These are phyloP conservation scores for Kudoa iwatai DNA, from an alignment of 30 jellyfish, hydroid and myxozoan species.

Conservation along the genomic window DNA sequence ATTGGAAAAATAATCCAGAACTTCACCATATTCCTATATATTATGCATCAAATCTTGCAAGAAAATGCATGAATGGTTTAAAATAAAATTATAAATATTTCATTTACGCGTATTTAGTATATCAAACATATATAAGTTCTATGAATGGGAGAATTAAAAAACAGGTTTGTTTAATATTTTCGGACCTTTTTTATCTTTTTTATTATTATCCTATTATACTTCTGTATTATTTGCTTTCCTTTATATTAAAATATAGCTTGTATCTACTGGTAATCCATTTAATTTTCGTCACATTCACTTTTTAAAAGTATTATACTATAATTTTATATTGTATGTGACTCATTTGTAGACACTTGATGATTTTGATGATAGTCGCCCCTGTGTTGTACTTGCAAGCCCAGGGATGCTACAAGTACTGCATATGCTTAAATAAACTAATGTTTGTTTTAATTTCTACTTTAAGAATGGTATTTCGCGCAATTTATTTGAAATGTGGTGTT, in stretches of 20 bases:
- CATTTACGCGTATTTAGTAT: slow-evolving; percentile 7
- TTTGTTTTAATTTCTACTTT: slow-evolving; percentile 1
- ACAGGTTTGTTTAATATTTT: slow-evolving; percentile 7
- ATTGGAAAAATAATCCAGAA: slow-evolving; percentile 77
- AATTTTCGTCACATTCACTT: slow-evolving; percentile 64
- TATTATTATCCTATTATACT: not conserved
- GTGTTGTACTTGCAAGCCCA: slow-evolving; percentile 98
- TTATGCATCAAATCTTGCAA: slow-evolving; percentile 81
- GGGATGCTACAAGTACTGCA: slow-evolving; percentile 15
- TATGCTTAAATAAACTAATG: too few relatives aligned
- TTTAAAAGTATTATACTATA: slow-evolving; percentile 10
- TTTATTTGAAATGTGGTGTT: slow-evolving; percentile 90
- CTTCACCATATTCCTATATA: slow-evolving; percentile 46
- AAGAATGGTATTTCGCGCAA: slow-evolving; percentile 90
- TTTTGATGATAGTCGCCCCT: slow-evolving; percentile 91
- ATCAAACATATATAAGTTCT: slow-evolving; percentile 86
- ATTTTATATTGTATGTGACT: not conserved
- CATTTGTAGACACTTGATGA: slow-evolving; percentile 27
- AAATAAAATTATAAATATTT: too few relatives aligned
- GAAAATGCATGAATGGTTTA: slow-evolving; percentile 78
- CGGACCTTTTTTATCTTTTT: not conserved
- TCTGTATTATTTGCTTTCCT: not conserved
- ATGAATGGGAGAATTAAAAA: slow-evolving; percentile 51
- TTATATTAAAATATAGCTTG: slow-evolving; percentile 55
- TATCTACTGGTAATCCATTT: slow-evolving; percentile 80